These are phyloP conservation scores for Drosophila picticornis DNA, from an alignment of 2,888 invertebrate genomes.

Conservation along the genomic window DNA sequence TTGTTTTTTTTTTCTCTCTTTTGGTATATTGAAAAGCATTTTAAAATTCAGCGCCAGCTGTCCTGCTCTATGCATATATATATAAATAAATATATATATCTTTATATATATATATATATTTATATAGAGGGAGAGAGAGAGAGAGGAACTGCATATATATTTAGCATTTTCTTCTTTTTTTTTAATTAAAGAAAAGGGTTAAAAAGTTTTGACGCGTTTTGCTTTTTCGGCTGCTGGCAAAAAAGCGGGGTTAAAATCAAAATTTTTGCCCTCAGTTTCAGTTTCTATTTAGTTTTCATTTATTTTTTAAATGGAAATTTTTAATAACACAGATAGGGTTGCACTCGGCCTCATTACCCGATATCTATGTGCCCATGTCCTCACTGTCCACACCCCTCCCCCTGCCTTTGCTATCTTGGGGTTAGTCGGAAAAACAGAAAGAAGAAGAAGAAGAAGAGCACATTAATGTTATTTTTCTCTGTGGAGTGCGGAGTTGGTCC, in stretches of 20 bases:
- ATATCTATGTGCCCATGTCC: not conserved
- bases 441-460: constrained; percentile 34
- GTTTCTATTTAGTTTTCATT: constrained; percentile 80
- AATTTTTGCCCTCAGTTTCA: constrained; percentile 63
- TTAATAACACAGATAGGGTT: constrained; percentile 75
- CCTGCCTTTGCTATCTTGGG: constrained; percentile 31
- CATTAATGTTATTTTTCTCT: constrained; percentile 69
- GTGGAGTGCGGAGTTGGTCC: not conserved
- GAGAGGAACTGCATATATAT: constrained; percentile 32
- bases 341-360: constrained; percentile 49
- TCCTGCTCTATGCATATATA: constrained; percentile 46
- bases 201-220: constrained; percentile 66
- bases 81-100: constrained; percentile 14
- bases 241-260: constrained; percentile 77
- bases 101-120: constrained; percentile 9
- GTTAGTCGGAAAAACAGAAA: constrained; percentile 23
- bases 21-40: constrained; percentile 70
- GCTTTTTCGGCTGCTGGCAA: constrained; percentile 18
- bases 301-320: constrained; percentile 76
- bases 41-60: constrained; percentile 77
- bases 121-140: constrained; percentile 1
- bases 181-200: constrained; percentile 82
- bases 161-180: constrained; percentile 49
- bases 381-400: not conserved
- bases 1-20: constrained; percentile 11